Evolutionary conservation across 2,888 invertebrate species (phyloP).

Genomic region (Aphidius colemani): DNA sequence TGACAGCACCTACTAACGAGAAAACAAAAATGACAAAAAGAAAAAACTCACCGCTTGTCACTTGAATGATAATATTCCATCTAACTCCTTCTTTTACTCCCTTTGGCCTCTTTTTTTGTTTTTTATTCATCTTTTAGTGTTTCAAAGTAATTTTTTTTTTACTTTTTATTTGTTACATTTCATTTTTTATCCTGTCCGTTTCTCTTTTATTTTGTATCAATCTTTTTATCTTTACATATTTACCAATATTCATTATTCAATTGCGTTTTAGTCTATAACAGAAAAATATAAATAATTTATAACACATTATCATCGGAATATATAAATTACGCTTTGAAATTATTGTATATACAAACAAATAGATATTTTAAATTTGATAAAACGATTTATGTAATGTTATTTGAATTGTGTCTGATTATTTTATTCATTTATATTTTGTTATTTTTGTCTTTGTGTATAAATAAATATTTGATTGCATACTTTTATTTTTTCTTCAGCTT

Average conservation of each 20-base stretch:
- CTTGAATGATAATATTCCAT: slow-evolving; percentile 22
- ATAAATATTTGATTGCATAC: no score
- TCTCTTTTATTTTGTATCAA: neutral
- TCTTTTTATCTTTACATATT: slow-evolving; percentile 15
- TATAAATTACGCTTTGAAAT: no score
- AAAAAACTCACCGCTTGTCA: slow-evolving; percentile 21
- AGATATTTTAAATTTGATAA: no score
- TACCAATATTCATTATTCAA: slow-evolving; percentile 26
- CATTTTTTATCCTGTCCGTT: slow-evolving; percentile 6
- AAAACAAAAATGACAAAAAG: slow-evolving; percentile 24
- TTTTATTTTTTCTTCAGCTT: no score
- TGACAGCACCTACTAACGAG: slow-evolving; percentile 26
- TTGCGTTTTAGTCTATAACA: slow-evolving; percentile 8
- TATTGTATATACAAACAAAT: neutral
- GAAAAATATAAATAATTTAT: slow-evolving; percentile 28
- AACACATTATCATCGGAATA: no score
- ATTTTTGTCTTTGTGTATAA: neutral
- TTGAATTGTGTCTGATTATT: no score
- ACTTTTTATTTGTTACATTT: neutral
- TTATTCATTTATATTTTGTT: neutral
- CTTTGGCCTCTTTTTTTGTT: no score
- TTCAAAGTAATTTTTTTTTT: neutral
- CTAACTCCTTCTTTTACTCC: neutral
- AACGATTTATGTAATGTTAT: no score
- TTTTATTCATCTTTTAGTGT: no score